Percentiles rank a stretch among this genome's conserved stretches.
phyloP scores from a whole-genome alignment of 2,888 invertebrate genomes.

The Agonopterix alstromeriana region DNA sequence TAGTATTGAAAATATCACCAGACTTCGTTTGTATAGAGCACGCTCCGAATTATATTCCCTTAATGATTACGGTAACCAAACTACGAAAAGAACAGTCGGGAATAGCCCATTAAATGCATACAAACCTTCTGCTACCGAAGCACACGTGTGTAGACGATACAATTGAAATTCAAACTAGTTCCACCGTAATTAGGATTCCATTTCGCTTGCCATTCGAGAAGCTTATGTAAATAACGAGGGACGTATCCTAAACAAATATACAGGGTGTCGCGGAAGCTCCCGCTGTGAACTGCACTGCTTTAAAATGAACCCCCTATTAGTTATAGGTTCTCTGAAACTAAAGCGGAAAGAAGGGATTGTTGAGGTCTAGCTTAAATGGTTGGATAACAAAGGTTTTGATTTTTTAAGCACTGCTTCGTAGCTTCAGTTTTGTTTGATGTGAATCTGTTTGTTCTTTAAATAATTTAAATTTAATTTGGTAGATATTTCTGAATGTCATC shows the following conservation, averaged over 20 bases:
- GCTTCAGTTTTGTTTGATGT: constrained; percentile 21
- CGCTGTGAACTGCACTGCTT: constrained; percentile 31
- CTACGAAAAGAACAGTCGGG: constrained; percentile 1
- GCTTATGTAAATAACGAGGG: constrained; percentile 58
- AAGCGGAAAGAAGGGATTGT: constrained; percentile 10
- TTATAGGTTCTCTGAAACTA: constrained; percentile 5
- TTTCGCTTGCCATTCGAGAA: constrained; percentile 24
- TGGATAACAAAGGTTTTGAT: constrained; percentile 32
- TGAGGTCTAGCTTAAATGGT: constrained; percentile 25
- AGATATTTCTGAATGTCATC: background rate
- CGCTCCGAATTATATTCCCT: no score
- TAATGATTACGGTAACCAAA: no score
- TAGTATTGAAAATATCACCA: no score
- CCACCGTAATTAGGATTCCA: constrained; percentile 31
- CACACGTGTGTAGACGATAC: constrained; percentile 23
- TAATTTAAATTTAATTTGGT: background rate
- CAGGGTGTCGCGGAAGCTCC: constrained; percentile 53
- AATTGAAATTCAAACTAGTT: constrained; percentile 37
- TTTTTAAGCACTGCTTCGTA: constrained; percentile 33
- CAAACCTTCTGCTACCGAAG: constrained; percentile 30
- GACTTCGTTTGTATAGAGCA: no score
- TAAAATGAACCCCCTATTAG: constrained; percentile 28
- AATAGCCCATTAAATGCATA: constrained; percentile 8
- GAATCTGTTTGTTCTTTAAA: constrained; percentile 1
- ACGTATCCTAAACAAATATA: constrained; percentile 70